Evolutionary conservation across 2,113 vertebrate genomes (phyloP), one percentile per base, ranked within the genome.

Genomic region (Argyrosomus japonicus): DNA sequence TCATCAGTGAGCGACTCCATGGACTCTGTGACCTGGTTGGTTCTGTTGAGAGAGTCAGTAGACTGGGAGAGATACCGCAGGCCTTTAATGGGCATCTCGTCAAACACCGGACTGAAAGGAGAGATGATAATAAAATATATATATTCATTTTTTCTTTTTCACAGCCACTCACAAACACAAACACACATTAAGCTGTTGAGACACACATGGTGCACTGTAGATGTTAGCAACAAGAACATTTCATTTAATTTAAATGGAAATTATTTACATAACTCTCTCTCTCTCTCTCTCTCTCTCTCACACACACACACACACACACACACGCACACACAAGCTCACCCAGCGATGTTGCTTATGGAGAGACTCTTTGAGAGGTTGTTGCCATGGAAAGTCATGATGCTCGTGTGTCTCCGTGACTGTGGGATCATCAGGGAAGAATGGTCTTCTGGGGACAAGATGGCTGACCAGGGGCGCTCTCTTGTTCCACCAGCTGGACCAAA

Each of bases 271-370:
- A 36, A 36, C 36, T 36, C 36, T 36, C 36, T 36, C 36, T 36
- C 36, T 8, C n/a, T n/a, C n/a, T n/a, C n/a, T n/a, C n/a, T n/a
- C n/a, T n/a, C n/a, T n/a, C n/a, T n/a, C n/a, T n/a, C 18, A 68
- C 17, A 56, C 2, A 61, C 27, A 60, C 23, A 75, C 23, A 56
- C 12, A 75, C 50, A 72, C 62, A 54, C 18, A 68, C 17, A 56
- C 2, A 61, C 27, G 56, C 23, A 75, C 23, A 56, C 12, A 75
- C 50, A 72, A 21, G 47, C 97, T 96, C 91, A 99, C 98, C 96
- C 98, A 75, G 98, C 96, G n/a, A 99, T 99, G 95, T 99, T 99
- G 95, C 97, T 97, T 86, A 99, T 99, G 9, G 98, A 99, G 75
- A 99, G 94, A 68, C 98, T 99, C 92, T 99, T 99, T 2, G 98